Evolutionary conservation across 2,888 invertebrate genomes (phyloP).

Genomic region (Siphonodentalium dalli): DNA sequence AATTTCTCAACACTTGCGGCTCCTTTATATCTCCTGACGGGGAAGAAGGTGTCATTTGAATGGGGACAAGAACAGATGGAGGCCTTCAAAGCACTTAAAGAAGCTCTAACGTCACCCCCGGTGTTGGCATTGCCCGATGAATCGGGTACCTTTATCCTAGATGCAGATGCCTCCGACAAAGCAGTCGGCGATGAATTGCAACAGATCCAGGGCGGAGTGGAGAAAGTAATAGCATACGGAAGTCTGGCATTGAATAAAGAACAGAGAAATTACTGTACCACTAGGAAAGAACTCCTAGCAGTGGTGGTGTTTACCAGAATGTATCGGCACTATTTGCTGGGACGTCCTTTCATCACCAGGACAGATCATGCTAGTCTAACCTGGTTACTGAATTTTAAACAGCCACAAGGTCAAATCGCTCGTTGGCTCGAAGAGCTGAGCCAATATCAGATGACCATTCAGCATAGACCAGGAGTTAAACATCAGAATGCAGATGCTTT

Average conservation of each 20-base stretch:
- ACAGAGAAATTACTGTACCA: neutral
- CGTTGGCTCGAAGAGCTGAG: constrained; percentile 5
- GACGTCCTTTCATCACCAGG: neutral
- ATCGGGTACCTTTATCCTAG: neutral
- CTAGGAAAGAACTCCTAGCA: constrained; percentile 1
- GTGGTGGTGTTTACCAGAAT: neutral
- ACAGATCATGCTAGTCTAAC: constrained; percentile 8
- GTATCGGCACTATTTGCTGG: constrained; percentile 5
- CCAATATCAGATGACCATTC: neutral
- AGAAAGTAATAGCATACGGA: constrained; percentile 5
- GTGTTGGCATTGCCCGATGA: neutral
- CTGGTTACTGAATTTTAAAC: constrained; percentile 6
- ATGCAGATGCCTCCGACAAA: constrained; percentile 5
- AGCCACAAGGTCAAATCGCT: constrained; percentile 5
- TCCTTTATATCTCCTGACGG: no score
- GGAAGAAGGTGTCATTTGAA: neutral
- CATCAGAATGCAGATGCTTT: constrained; percentile 14
- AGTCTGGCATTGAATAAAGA: neutral
- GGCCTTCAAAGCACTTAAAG: neutral
- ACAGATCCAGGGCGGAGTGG: constrained; percentile 9
- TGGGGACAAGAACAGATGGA: neutral
- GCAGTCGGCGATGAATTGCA: constrained; percentile 6
- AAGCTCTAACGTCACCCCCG: neutral
- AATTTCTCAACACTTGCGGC: neutral
- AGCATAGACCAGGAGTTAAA: neutral